Evolutionary conservation across 2,888 invertebrate species (phyloP), one percentile per base, ranked within the genome.

Genomic region (Heliconius ismenius): DNA sequence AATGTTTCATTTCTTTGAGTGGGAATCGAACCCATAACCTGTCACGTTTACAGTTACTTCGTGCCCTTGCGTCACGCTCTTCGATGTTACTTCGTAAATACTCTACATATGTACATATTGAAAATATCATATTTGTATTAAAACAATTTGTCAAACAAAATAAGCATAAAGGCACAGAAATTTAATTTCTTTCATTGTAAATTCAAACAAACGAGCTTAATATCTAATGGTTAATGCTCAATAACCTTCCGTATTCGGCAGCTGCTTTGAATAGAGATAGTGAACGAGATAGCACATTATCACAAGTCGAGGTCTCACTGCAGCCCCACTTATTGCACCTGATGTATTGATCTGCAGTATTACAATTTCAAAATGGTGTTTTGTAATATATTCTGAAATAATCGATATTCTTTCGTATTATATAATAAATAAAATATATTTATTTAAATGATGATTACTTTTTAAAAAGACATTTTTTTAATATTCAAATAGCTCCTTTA

Each of bases 221-320:
- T 74, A 67, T 74, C 54, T 67, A 26, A 36, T 67, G 3, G 60
- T 39, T 60, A 63, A 74, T 58, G 74, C 74, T 74, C 74, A 74
- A 67, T 74, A 74, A 43, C 36, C 49, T 74, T 63, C 49, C 54
- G 36, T 76, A 64, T 64, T 63, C 75, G 70, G 75, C 73, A 69
- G 73, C 75, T 78, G 78, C 67, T 73, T 39, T 73, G 54, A 60
- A 73, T 73, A 68, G 68, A 78, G 75, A 63, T 68, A 73, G 39
- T 73, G 65, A 73, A 73, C 75, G 68, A 63, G 68, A 75, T 68
- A 63, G 67, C 72, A 49, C 73, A 76, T 78, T 78, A 78, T 75
- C 63, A 76, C 73, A n/a, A 58, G n/a, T 62, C 54, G 67, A 62
- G 28, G 54, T 75, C 70, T 70, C 70, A 26, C 39, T 75, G 70